Conservation (phyloP, 2,113 vertebrate species). For the Indicator indicator region DNA sequence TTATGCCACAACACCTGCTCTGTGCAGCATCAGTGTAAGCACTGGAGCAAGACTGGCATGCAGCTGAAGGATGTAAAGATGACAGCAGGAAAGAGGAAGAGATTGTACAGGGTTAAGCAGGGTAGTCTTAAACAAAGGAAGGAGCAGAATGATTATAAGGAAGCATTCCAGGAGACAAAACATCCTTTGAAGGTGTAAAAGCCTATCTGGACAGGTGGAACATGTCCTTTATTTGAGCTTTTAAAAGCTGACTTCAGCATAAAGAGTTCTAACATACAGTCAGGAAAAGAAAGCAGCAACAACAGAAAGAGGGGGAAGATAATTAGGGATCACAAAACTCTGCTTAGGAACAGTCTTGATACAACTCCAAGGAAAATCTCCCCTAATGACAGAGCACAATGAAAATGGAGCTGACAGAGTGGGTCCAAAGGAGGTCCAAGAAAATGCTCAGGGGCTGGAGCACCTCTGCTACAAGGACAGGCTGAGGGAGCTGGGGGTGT, state of each 20-base stretch:
- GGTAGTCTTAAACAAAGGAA: neutral
- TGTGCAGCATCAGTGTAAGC: neutral
- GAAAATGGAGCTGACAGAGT: neutral
- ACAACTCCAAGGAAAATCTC: neutral
- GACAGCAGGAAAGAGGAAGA: neutral
- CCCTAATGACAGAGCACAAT: neutral
- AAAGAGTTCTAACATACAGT: neutral
- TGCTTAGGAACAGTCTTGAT: neutral
- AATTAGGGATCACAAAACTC: neutral
- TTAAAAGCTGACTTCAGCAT: neutral
- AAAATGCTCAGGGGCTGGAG: too few relatives aligned
- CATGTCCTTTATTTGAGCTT: neutral
- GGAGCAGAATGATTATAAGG: neutral
- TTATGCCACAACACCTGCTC: neutral
- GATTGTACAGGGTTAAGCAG: neutral
- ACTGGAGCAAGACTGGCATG: neutral
- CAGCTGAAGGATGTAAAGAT: neutral
- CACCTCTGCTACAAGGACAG: accelerated
- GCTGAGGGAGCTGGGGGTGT: too few relatives aligned
- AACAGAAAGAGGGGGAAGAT: neutral
- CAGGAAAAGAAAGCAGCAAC: neutral
- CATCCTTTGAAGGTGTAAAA: neutral
- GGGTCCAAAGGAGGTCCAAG: too few relatives aligned
- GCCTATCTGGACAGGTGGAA: neutral
- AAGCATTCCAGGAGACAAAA: neutral